A percentile compares a stretch with the other conserved stretches of the same genome.
Evolutionary conservation across 1,140 invertebrate species (phyloP).

Genomic region (Pentalonia nigronervosa): DNA sequence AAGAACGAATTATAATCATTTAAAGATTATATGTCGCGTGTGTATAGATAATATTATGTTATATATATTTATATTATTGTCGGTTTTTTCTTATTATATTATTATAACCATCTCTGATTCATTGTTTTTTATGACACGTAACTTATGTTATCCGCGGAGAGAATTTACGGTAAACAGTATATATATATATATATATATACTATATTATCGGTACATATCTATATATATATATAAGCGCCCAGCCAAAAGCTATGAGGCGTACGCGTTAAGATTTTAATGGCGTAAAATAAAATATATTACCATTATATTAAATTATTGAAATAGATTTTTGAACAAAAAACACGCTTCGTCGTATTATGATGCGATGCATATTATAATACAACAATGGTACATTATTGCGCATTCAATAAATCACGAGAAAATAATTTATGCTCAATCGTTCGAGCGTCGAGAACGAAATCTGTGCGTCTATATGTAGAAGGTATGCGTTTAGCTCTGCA

Average conservation of each 20-base stretch:
- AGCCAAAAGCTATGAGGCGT: background rate
- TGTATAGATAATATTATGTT: too few species aligned
- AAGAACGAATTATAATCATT: background rate
- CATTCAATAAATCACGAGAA: background rate
- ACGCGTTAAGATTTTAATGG: background rate
- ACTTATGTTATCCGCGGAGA: background rate
- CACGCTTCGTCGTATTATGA: background rate
- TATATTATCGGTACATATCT: background rate
- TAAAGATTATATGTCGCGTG: background rate
- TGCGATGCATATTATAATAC: background rate
- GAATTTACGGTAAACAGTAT: background rate
- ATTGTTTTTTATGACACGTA: background rate
- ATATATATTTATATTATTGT: background rate
- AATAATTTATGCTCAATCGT: slow-evolving; percentile 3
- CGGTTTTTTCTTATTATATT: background rate
- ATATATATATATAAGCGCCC: background rate
- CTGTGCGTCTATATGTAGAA: too few species aligned
- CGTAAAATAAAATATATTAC: slow-evolving; percentile 3
- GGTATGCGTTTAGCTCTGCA: background rate
- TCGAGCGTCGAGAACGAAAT: background rate
- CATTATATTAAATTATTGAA: background rate
- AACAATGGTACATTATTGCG: background rate
- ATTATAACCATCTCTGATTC: background rate
- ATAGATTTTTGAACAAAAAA: background rate
- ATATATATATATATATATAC: background rate